Conservation (phyloP, 2,888 invertebrate genomes). For the Psococerastis gibbosa region DNA sequence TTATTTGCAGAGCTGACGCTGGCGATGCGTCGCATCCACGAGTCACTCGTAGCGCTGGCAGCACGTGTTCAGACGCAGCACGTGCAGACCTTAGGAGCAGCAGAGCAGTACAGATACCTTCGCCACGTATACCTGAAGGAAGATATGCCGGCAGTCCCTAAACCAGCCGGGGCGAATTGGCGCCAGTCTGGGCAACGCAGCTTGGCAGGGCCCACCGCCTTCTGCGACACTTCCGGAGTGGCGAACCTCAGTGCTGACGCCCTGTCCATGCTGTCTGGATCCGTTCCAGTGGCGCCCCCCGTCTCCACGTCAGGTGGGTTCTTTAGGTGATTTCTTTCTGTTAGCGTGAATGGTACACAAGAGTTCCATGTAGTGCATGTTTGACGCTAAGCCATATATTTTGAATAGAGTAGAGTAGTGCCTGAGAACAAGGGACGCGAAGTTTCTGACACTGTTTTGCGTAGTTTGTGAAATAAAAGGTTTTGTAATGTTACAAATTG, state of each 20-base stretch:
- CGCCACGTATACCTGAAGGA: slow-evolving; percentile 61
- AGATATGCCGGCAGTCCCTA: slow-evolving; percentile 27
- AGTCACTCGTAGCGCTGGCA: slow-evolving; percentile 72
- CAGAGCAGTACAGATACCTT: slow-evolving; percentile 66
- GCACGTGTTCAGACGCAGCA: slow-evolving; percentile 70
- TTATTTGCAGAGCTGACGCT: slow-evolving; percentile 46
- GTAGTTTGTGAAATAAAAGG: too few species aligned
- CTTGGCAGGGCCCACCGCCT: slow-evolving; percentile 1
- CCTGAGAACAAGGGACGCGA: too few species aligned
- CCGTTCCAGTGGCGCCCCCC: too few species aligned
- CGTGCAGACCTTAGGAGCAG: slow-evolving; percentile 24
- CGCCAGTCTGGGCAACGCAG: background rate
- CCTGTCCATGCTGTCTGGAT: slow-evolving; percentile 4
- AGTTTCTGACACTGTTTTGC: too few species aligned
- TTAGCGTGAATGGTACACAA: too few species aligned
- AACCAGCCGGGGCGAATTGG: background rate
- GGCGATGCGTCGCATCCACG: slow-evolving; percentile 65
- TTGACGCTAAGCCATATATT: too few species aligned
- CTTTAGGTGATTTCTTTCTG: too few species aligned
- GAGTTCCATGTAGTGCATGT: too few species aligned
- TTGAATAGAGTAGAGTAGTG: too few species aligned
- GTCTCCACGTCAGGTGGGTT: too few species aligned
- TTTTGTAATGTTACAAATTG: too few species aligned
- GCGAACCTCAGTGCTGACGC: slow-evolving; percentile 4
- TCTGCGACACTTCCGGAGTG: slow-evolving; percentile 2